A percentile compares a stretch with the other conserved stretches of the same genome.
These are phyloP conservation scores for Agelas oroides DNA, from an alignment of 37 sponge, comb jelly and placozoan genomes.

Conservation along the genomic window DNA sequence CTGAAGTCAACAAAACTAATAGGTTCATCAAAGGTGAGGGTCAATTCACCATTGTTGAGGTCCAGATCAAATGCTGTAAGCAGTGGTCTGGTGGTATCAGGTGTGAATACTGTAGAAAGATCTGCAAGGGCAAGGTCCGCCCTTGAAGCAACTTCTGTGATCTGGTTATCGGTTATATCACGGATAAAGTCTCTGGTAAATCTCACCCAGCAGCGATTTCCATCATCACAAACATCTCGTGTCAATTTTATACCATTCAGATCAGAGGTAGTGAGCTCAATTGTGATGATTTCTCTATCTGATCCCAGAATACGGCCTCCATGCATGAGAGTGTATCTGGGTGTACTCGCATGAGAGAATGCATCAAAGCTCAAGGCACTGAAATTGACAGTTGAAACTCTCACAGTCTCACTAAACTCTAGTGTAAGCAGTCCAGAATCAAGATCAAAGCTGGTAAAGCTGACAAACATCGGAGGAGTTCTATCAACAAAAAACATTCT, in stretches of 20 bases:
- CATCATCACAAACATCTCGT: slow-evolving; percentile 55
- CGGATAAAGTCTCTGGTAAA: slow-evolving; percentile 58
- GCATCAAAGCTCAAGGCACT: slow-evolving; percentile 63
- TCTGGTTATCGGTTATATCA: slow-evolving; percentile 70
- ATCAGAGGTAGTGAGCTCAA: slow-evolving; percentile 69
- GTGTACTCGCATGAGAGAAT: background rate
- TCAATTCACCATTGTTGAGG: slow-evolving; percentile 62
- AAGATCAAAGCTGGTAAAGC: slow-evolving; percentile 77
- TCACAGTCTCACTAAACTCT: slow-evolving; percentile 72
- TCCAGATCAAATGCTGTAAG: slow-evolving; percentile 69
- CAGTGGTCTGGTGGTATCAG: slow-evolving; percentile 78
- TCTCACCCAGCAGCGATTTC: slow-evolving; percentile 66
- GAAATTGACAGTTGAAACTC: slow-evolving; percentile 39
- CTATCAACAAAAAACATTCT: slow-evolving; percentile 48
- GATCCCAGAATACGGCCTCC: slow-evolving; percentile 35
- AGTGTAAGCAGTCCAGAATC: slow-evolving; percentile 71
- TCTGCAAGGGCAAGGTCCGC: background rate
- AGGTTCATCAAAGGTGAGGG: slow-evolving; percentile 85
- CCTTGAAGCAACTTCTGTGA: slow-evolving; percentile 20
- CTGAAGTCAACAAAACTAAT: slow-evolving; percentile 48
- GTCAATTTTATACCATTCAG: slow-evolving; percentile 75
- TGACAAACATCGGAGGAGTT: slow-evolving; percentile 48
- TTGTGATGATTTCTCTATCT: slow-evolving; percentile 67
- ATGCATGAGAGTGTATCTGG: slow-evolving; percentile 68
- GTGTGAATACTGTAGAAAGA: slow-evolving; percentile 37